Percentiles rank a stretch among this genome's conserved stretches.
These are phyloP conservation scores for Chironex yamaguchii DNA, from an alignment of 30 jellyfish, hydroid and myxozoan species.

Conservation along the genomic window DNA sequence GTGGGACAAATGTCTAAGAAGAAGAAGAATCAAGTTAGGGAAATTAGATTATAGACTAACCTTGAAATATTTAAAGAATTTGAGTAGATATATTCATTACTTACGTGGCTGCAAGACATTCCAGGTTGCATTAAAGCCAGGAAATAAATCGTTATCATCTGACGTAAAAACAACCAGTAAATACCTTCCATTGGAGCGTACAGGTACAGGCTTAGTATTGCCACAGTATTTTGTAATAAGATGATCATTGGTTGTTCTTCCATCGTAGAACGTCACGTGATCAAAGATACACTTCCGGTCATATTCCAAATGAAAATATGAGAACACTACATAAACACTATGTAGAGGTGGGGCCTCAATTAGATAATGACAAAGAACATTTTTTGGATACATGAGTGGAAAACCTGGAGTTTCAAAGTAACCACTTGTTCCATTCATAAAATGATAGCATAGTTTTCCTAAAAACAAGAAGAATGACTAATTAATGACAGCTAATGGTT, in stretches of 20 bases:
- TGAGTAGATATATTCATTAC: too few species aligned
- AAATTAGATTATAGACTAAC: too few species aligned
- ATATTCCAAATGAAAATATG: conserved; percentile 72
- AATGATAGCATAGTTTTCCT: conserved; percentile 58
- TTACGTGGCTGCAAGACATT: conserved; percentile 88
- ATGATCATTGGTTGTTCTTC: conserved; percentile 28
- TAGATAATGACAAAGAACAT: conserved; percentile 55
- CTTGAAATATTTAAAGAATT: too few species aligned
- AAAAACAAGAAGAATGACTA: conserved; percentile 2
- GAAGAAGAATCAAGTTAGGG: too few species aligned
- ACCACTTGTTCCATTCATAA: conserved; percentile 44
- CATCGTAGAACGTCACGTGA: conserved; percentile 77
- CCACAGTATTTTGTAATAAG: conserved; percentile 78
- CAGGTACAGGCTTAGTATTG: conserved; percentile 63
- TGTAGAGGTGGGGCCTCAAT: conserved; percentile 54
- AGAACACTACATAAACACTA: conserved; percentile 66
- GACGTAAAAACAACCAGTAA: conserved; percentile 76
- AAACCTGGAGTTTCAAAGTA: conserved; percentile 65
- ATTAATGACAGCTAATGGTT: too few species aligned
- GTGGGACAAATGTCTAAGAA: too few species aligned
- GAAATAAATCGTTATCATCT: conserved; percentile 42
- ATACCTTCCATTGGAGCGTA: conserved; percentile 77
- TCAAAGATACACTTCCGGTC: conserved; percentile 85
- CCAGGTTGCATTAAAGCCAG: conserved; percentile 94
- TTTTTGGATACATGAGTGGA: conserved; percentile 73